Percentiles rank a stretch among this genome's conserved stretches.
These are phyloP conservation scores for Andrena camellia DNA, from an alignment of 2,888 invertebrate species.

Conservation along the genomic window DNA sequence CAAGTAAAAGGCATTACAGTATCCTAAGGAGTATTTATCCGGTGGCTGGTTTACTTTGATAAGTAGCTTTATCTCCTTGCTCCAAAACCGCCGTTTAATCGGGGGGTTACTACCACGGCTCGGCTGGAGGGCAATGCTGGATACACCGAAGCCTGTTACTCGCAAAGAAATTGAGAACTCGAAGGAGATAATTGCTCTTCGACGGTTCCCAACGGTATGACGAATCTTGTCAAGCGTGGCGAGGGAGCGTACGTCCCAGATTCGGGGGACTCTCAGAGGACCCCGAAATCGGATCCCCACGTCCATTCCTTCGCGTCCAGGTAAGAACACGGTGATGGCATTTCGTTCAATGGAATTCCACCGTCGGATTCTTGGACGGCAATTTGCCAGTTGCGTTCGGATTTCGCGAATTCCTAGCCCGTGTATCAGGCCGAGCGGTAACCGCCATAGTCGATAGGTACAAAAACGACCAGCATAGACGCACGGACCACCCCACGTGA, in stretches of 20 bases:
- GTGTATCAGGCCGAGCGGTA: constrained; percentile 75
- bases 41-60: constrained; percentile 31
- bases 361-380: constrained; percentile 78
- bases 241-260: constrained; percentile 50
- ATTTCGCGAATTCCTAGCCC: constrained; percentile 82
- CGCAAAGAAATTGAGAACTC: background rate
- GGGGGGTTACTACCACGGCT: background rate
- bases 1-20: constrained; percentile 60
- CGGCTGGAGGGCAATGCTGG: background rate
- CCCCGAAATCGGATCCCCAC: constrained; percentile 73
- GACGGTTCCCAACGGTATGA: background rate
- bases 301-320: constrained; percentile 77
- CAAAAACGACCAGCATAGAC: constrained; percentile 77
- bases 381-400: constrained; percentile 83
- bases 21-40: constrained; percentile 56
- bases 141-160: background rate
- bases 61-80: constrained; percentile 30
- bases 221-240: constrained; percentile 71
- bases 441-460: constrained; percentile 71
- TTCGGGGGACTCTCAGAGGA: constrained; percentile 46
- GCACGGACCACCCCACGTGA: constrained; percentile 77
- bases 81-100: constrained; percentile 21
- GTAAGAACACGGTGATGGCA: constrained; percentile 82
- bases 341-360: constrained; percentile 81
- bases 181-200: background rate